Base-by-base conservation (phyloP, 2,888 invertebrate species). In the Nasonia oneida region DNA sequence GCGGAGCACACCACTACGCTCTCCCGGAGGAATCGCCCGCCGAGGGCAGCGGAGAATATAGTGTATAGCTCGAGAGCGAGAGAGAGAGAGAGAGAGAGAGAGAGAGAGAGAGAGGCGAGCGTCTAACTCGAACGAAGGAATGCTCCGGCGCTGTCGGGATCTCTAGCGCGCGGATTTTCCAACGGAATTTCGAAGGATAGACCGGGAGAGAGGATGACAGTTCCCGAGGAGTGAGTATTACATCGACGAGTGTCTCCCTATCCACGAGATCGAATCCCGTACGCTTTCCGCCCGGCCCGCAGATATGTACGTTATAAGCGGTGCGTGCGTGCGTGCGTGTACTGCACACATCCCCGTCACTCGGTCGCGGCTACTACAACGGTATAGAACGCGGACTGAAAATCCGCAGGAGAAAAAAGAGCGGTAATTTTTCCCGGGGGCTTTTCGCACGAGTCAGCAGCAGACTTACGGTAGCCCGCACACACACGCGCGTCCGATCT, bases 221-320 rank as follows among this genome's bases (percentile, higher is more conserved):
- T 90, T 78, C 89, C 90, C 81, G 90, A 90, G 88, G 90, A 90
- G 90, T 90, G 88, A 90, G 90, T 90, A 90, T 84, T 67, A 42
- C 33, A 67, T 33, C 23, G 8, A 29, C 42, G 18, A 18, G 73
- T 39, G 37, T n/a, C 18, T 5, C 33, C 12, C 3, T 37, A 23
- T 23, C 23, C 23, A 23, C 23, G 23, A 23, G 23, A 23, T 23
- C 23, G 23, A 23, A 23, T 23, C 23, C 23, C 23, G 23, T 23
- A 23, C 23, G 23, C 23, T 23, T 23, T 23, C 23, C 23, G 23
- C 23, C 23, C 23, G 23, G 23, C 23, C 23, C 23, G 23, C 23
- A 23, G 23, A 23, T 23, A 23, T 23, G 23, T 23, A 23, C 23
- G 23, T 23, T 23, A 37, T 53, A 53, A 53, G 15, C 53, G 53